Base-by-base conservation (phyloP, 2,888 invertebrate genomes). In the Trissolcus brochymenae region DNA sequence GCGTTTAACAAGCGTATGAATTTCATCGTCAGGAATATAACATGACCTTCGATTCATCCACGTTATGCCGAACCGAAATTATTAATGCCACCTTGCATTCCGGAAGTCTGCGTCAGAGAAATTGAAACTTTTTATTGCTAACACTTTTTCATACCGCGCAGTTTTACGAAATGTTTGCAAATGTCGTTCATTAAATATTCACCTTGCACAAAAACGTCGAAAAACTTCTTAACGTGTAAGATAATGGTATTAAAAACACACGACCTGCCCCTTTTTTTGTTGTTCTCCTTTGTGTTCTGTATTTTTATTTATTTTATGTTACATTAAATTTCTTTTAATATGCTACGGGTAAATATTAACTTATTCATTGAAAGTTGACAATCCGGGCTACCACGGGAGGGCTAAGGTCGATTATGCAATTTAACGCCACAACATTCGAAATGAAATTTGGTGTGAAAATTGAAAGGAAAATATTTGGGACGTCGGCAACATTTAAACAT, bases 81-180 rank as follows among this genome's bases (percentile, higher is more conserved):
- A 73, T 73, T 73, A 66, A 73, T 60, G 61, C 50, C 49, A 14
- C 29, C 66, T 73, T 66, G 46, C 49, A 29, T 40, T 60, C 49
- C 19, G 50, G 57, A 16, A 35, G 55, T 43, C 41, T 61, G 55
- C 46, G 41, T 59, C 25, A n/a, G 6, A 13, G 17, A 35, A 35
- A 35, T 11, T 73, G 40, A 73, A 73, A 73, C 6, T 60, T 73
- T n/a, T 65, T 56, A 73, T 73, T 49, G 54, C 55, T 17, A 60
- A 60, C 59, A 43, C 55, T 59, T 66, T 73, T 73, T 66, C 72
- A 55, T 55, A 50, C 21, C n/a, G 64, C 17, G 41, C 59, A 50
- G 41, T 60, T 72, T 64, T 72, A 40, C 50, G 49, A 72, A 72
- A 65, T 72, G 46, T 73, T 73, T 65, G 60, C 64, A 56, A 66